Evolutionary conservation across 2,888 invertebrate species (phyloP), one percentile per base, ranked within the genome.

Genomic region (Campoplex nolae): DNA sequence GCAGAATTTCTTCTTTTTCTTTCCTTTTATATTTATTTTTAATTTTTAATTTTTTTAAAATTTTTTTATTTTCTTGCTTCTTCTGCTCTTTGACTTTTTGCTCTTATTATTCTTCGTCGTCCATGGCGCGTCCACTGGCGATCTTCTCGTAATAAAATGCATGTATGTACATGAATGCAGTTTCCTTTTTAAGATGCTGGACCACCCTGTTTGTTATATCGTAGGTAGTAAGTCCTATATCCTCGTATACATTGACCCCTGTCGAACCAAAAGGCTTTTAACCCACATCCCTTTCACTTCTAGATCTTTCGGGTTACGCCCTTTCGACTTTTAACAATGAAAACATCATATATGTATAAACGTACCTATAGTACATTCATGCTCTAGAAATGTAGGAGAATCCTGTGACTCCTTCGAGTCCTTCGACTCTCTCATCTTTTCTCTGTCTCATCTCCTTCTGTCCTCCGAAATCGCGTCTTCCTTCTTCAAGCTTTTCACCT

Each of bases 141-240:
- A 88, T 90, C 86, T 86, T 87, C 86, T 84, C 70, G 90, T 88
- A 91, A 91, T 91, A 91, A 91, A 91, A 91, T 89, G 85, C 86
- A 86, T 88, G 89, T 88, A 89, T 90, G 90, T 90, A 90, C 89
- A 89, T 90, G 88, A 86, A 91, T 90, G 90, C 89, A 90, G 88
- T 89, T 90, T 89, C 89, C 91, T 90, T 91, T 91, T 91, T 91
- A 88, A 88, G 89, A 90, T 38, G 80, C 56, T 68, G 90, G 91
- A 91, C 90, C 91, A 91, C 91, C 91, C 86, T 81, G 86, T 81
- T 86, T 54, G 86, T 77, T 86, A 80, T 84, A 81, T 86, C 84
- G 84, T 86, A 83, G 83, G 83, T 32, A 83, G 83, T 62, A 32
- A 62, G 62, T 62, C 62, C 32, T 62, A 32, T 62, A 32, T 32